These are phyloP conservation scores for Dasyurus viverrinus DNA, from an alignment of 2,113 vertebrate species.

Conservation along the genomic window DNA sequence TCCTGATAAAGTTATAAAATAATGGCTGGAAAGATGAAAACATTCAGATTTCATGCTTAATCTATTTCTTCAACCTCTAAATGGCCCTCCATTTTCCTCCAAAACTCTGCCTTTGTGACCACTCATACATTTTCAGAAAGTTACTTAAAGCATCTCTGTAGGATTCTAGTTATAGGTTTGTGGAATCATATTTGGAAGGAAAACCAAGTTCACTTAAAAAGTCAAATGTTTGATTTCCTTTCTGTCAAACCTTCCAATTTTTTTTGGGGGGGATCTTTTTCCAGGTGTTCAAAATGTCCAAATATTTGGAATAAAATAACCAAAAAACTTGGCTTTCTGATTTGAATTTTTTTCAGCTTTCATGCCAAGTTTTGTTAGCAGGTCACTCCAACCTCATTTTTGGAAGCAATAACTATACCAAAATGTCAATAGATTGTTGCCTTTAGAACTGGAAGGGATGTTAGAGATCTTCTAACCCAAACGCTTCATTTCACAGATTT, in stretches of 20 bases:
- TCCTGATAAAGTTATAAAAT: neutral
- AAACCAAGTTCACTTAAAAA: constrained; percentile 23
- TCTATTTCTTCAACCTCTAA: neutral
- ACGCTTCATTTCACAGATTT: neutral
- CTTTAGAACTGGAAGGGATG: neutral
- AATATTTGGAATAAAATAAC: constrained; percentile 28
- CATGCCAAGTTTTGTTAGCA: neutral
- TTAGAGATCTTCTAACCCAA: neutral
- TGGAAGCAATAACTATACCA: neutral
- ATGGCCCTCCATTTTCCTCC: neutral
- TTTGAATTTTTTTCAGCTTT: constrained; percentile 17
- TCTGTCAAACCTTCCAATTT: constrained; percentile 23
- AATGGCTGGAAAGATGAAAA: neutral
- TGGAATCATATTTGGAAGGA: neutral
- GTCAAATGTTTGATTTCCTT: neutral
- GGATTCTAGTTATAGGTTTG: neutral
- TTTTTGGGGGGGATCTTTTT: neutral
- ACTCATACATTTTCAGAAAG: neutral
- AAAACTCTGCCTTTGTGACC: neutral
- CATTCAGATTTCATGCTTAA: neutral
- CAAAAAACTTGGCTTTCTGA: constrained; percentile 39
- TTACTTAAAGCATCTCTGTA: neutral
- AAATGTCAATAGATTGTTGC: neutral
- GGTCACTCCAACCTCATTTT: neutral
- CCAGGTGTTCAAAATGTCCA: constrained; percentile 26